Evolutionary conservation across 1,140 invertebrate species (phyloP).

Genomic region (Cydia pomonella): DNA sequence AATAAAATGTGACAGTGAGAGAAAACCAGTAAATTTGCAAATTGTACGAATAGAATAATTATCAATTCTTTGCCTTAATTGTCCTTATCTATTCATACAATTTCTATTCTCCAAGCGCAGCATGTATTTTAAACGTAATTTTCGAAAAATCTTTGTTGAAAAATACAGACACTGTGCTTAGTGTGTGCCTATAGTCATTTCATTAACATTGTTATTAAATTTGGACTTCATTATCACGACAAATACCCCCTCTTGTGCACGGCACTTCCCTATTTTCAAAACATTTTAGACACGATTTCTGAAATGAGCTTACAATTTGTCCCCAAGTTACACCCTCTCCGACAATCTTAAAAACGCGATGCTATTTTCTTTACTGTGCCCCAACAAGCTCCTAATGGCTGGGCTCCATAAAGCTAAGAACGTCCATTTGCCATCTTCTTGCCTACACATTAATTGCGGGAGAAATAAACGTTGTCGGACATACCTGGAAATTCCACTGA

Average conservation of each 20-base stretch:
- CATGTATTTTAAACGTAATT: no score
- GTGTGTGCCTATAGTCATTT: no score
- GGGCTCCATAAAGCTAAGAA: background rate
- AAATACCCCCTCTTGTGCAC: background rate
- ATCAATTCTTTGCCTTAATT: no score
- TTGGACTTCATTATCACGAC: background rate
- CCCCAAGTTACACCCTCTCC: background rate
- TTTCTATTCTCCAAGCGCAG: no score
- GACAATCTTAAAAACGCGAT: background rate
- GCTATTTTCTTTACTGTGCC: background rate
- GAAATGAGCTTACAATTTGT: background rate
- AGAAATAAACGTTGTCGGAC: background rate
- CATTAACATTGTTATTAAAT: background rate
- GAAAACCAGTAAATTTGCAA: no score
- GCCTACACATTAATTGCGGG: background rate
- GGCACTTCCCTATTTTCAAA: background rate
- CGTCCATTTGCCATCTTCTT: background rate
- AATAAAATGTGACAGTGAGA: no score
- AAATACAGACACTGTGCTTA: no score
- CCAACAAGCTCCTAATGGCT: background rate
- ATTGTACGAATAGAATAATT: no score
- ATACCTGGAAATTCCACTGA: slow-evolving; percentile 85
- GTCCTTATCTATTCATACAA: no score
- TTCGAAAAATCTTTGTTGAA: no score
- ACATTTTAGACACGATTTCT: background rate